Percentiles rank a stretch among this genome's conserved stretches.
Conservation (phyloP, 92 coral and sea anemone species). For the Isaurus tuberculatus region DNA sequence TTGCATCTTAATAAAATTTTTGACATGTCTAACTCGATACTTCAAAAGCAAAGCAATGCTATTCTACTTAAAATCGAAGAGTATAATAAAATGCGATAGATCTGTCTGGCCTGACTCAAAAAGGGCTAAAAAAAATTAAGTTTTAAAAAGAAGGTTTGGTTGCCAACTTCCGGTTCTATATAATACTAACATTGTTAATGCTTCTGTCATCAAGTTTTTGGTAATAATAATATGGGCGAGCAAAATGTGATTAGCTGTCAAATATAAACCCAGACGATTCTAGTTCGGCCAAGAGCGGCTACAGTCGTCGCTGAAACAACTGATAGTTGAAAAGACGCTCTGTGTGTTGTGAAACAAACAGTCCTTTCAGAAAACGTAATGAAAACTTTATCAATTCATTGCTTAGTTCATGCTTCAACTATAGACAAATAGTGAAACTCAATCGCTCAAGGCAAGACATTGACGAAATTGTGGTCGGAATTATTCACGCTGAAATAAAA, state of each 20-base stretch:
- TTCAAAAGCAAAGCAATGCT: neutral
- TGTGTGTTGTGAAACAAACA: constrained; percentile 7
- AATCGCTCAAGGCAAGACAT: neutral
- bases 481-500: constrained; percentile 8
- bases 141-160: neutral
- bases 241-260: neutral
- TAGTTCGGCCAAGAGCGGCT: neutral
- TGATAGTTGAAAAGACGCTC: neutral
- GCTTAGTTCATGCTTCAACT: neutral
- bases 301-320: neutral
- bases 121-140: neutral
- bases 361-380: neutral
- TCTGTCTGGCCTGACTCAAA: neutral
- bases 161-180: constrained; percentile 27
- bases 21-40: neutral
- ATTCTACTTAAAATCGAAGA: neutral
- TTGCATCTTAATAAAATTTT: neutral
- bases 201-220: constrained; percentile 32
- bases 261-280: neutral
- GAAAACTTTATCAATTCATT: neutral
- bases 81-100: neutral
- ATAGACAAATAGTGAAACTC: neutral
- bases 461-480: constrained; percentile 25
- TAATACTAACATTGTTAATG: neutral
- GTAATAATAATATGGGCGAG: neutral